These are phyloP conservation scores for Phenganax subtilis DNA, from an alignment of 92 coral and sea anemone species.

Conservation along the genomic window DNA sequence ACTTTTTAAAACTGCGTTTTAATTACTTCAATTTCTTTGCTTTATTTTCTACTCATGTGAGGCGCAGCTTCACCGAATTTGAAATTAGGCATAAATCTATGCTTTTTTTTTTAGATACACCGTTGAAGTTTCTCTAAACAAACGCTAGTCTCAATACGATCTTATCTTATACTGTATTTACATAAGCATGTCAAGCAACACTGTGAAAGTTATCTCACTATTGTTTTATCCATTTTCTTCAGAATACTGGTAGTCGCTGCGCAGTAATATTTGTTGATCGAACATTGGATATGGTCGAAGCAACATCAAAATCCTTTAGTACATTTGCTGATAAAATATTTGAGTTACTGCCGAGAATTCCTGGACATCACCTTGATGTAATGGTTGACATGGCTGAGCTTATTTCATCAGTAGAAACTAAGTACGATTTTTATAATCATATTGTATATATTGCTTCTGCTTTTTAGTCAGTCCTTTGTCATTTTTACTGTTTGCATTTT, in stretches of 20 bases:
- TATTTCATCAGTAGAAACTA: constrained; percentile 56
- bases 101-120: no score
- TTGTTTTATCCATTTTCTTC: constrained; percentile 15
- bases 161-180: background rate
- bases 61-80: no score
- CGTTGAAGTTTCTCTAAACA: no score
- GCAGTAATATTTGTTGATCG: constrained; percentile 86
- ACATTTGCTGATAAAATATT: constrained; percentile 80
- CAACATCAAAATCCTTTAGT: constrained; percentile 60
- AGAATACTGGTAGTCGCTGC: constrained; percentile 71
- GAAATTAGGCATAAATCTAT: no score
- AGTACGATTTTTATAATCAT: constrained; percentile 36
- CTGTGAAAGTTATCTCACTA: no score
- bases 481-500: background rate
- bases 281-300: constrained; percentile 85
- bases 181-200: no score
- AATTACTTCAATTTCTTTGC: no score
- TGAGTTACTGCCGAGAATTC: constrained; percentile 76
- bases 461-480: background rate
- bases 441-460: background rate
- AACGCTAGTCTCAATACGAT: no score
- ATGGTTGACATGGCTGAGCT: constrained; percentile 77
- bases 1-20: no score
- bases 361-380: constrained; percentile 74
- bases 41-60: no score